These are phyloP conservation scores for Leucophenga maculata DNA, from an alignment of 2,888 invertebrate genomes.

Conservation along the genomic window DNA sequence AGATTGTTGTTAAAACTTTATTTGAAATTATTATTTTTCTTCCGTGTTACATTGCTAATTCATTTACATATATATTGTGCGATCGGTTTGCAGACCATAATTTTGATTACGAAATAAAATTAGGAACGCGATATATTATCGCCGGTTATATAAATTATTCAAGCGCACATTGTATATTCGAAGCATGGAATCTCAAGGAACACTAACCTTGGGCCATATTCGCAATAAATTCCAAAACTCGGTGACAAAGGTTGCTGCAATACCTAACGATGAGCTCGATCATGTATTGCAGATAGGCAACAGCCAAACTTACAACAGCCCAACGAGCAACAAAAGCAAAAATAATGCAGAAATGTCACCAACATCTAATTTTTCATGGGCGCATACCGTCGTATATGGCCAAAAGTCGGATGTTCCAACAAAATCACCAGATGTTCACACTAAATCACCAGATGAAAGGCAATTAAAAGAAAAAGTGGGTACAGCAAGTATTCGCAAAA, in stretches of 20 bases:
- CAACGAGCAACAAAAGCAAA: not conserved
- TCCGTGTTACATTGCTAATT: too few relatives aligned
- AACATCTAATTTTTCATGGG: not conserved
- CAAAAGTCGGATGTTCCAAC: not conserved
- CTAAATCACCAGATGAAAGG: too few relatives aligned
- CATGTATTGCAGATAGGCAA: not conserved
- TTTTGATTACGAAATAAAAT: constrained; percentile 59
- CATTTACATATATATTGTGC: not conserved
- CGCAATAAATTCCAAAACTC: not conserved
- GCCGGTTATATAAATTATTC: constrained; percentile 60
- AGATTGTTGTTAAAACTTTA: too few relatives aligned
- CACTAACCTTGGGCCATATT: not conserved
- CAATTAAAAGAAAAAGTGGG: too few relatives aligned
- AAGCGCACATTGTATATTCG: constrained; percentile 45
- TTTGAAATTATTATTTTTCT: too few relatives aligned
- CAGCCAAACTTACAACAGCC: not conserved
- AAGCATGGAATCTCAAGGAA: constrained; percentile 67
- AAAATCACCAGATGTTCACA: not conserved
- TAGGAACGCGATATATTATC: constrained; percentile 64
- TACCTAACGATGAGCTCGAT: not conserved
- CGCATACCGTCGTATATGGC: not conserved
- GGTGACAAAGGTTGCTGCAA: not conserved
- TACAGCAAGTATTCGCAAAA: too few relatives aligned
- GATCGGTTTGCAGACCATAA: constrained; percentile 50
- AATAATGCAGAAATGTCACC: too few relatives aligned